Evolutionary conservation across 2,888 invertebrate genomes (phyloP), one percentile per base, ranked within the genome.

Genomic region (Polydesmus complanatus): DNA sequence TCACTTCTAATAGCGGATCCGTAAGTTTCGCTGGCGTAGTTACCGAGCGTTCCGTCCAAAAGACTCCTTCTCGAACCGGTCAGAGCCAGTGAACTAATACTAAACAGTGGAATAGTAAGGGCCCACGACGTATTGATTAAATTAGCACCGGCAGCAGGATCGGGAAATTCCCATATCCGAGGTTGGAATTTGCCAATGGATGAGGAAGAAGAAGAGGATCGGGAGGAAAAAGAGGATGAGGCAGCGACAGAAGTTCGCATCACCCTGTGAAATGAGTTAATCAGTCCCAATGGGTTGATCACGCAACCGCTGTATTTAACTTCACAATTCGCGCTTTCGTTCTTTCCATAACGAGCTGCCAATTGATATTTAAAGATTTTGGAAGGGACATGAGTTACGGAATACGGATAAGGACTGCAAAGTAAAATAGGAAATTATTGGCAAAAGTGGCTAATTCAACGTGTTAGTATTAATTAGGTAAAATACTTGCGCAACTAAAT

Each of bases 21-120:
- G n/a, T 60, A 60, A 27, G n/a, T n/a, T n/a, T n/a, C n/a, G n/a
- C n/a, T n/a, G n/a, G n/a, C n/a, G 52, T 60, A 63, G 18, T 61
- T 57, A 22, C 58, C 57, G 22, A 58, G 27, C 47, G n/a, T n/a
- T 56, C 60, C 58, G 11, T 62, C 63, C 22, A 62, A 54, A 19
- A 64, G 57, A 56, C 66, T 66, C 8, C 61, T 60, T 1, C 62
- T 64, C 18, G 27, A 37, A 11, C 65, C 66, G 23, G 66, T 67
- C 22, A 66, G 60, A 21, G 67, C 61, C 22, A 59, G 52, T 3
- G 63, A 62, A 54, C 53, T 65, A 64, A 68, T 67, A 52, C 67
- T 66, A 64, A 68, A 68, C 23, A 68, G 65, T 3, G 68, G 68
- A 23, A 68, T 64, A 26, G 68, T 68, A 65, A 68, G 68, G 63